These are phyloP conservation scores for Lamellibrachia satsuma DNA, from an alignment of 2,888 invertebrate genomes.

Conservation along the genomic window DNA sequence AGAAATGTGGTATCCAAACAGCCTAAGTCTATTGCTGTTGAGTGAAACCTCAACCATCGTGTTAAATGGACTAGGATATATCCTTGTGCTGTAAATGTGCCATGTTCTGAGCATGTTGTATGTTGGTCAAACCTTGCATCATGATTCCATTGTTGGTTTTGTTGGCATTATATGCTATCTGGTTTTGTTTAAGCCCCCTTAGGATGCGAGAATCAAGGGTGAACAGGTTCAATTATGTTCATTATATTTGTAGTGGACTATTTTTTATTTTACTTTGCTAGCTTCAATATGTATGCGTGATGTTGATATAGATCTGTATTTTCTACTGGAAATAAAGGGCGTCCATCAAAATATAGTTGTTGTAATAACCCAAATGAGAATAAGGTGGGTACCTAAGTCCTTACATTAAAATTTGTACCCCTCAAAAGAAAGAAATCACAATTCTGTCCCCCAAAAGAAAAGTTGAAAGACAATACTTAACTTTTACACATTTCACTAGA, in stretches of 20 bases:
- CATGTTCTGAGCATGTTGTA: background rate
- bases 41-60: too few relatives aligned
- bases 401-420: background rate
- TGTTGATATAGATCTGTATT: slow-evolving; percentile 9
- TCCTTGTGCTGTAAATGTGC: background rate
- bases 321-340: background rate
- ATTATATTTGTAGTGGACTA: background rate
- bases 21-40: too few relatives aligned
- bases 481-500: too few relatives aligned
- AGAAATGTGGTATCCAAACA: background rate
- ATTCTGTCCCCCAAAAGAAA: too few relatives aligned
- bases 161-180: background rate
- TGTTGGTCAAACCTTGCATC: background rate
- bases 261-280: background rate
- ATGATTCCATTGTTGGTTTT: background rate
- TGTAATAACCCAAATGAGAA: background rate
- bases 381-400: background rate
- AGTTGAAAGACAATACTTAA: too few relatives aligned
- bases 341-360: background rate
- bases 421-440: too few relatives aligned
- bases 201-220: background rate
- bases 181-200: background rate
- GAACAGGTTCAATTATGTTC: background rate
- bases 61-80: background rate
- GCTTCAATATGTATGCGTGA: background rate